Conservation (phyloP, 2,888 invertebrate genomes). For the Polymixis flavicincta region DNA sequence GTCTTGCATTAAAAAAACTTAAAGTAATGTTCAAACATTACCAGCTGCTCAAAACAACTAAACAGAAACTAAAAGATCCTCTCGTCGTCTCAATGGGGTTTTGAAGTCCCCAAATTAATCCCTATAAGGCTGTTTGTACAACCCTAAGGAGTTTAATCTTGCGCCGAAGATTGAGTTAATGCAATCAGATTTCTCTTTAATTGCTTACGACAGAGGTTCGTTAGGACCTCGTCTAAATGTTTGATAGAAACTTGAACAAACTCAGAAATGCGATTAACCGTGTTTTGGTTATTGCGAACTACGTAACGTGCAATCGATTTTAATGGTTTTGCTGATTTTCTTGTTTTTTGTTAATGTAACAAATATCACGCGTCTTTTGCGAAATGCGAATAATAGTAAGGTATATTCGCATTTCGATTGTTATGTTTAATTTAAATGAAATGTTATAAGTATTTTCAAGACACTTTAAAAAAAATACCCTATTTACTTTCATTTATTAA, state of each 20-base stretch:
- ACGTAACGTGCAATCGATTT: constrained; percentile 7
- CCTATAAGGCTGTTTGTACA: constrained; percentile 48
- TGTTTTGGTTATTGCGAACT: constrained; percentile 35
- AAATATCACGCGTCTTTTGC: background rate
- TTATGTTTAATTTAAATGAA: too few relatives aligned
- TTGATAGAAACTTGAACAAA: constrained; percentile 39
- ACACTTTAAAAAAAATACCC: too few relatives aligned
- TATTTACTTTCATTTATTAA: too few relatives aligned
- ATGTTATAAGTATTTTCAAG: too few relatives aligned
- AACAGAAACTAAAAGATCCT: constrained; percentile 9
- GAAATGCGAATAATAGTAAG: too few relatives aligned
- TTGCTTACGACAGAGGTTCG: constrained; percentile 56
- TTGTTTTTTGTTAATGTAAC: background rate
- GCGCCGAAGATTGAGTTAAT: constrained; percentile 63
- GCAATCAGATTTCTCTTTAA: constrained; percentile 63
- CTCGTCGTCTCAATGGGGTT: constrained; percentile 23
- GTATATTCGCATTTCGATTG: background rate
- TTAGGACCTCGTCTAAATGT: constrained; percentile 37
- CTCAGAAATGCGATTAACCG: constrained; percentile 41
- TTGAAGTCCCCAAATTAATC: constrained; percentile 53
- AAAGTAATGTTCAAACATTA: background rate
- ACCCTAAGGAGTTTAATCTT: constrained; percentile 53
- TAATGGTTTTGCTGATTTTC: constrained; percentile 2
- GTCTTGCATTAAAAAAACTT: background rate
- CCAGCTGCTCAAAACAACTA: background rate